Evolutionary conservation across 2,797 vertebrate species (phyloP), one percentile per base, ranked within the genome.

Genomic region (Danio jaintianensis): DNA sequence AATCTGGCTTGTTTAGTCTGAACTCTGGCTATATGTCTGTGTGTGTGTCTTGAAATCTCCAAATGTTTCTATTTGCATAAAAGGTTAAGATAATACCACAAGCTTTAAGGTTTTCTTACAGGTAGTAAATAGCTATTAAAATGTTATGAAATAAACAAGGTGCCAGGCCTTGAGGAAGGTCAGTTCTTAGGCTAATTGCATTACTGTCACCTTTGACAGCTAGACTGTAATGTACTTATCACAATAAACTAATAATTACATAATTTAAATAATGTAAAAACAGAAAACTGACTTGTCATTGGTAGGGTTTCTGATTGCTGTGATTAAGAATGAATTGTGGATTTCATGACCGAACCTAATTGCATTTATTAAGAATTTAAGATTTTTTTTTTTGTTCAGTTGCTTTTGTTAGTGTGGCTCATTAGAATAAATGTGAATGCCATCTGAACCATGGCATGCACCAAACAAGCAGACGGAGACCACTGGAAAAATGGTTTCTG

Each of bases 231-330:
- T 13, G 9, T 52, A 15, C 56, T 56, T 10, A 16, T 66, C 38
- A 29, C 36, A 64, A n/a, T 40, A 20, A 22, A 12, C 38, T 18
- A 20, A 63, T 8, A n/a, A 5, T 42, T 36, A 53, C 55, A 38
- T 38, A 3, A 59, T 61, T 15, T 5, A 0, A 59, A n/a, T 50
- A 22, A 16, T 64, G 18, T 6, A 22, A 36, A 53, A 22, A 76
- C 48, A 9, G 13, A 22, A 62, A 38, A 16, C 2, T n/a, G 38
- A 15, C 6, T 40, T 63, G 40, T 45, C 38, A 18, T 36, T 43
- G 62, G 50, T 40, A 56, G 6, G 40, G 52, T 77, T 76, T 66
- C 36, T 56, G 48, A 76, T 45, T 42, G 11, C 50, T 4, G 1
- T 13, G 15, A 52, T 38, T n/a, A 63, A 20, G 42, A 61, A 72